Conservation (phyloP, 2,113 vertebrate genomes). For the Chamaetylas fuelleborni region DNA sequence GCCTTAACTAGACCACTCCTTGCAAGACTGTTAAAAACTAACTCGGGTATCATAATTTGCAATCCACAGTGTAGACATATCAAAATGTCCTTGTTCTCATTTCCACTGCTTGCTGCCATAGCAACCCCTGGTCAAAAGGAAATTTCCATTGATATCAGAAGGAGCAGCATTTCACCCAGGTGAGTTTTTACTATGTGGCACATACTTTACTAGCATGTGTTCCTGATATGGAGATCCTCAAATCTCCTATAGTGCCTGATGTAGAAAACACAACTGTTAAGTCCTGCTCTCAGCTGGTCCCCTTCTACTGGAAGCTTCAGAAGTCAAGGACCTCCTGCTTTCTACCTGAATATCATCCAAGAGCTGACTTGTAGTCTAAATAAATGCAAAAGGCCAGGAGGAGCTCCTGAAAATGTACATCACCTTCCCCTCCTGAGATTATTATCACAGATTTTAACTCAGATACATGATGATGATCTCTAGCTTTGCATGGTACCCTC, state of each 20-base stretch:
- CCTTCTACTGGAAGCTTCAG: neutral
- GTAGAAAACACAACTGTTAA: constrained; percentile 11
- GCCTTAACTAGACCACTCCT: constrained; percentile 57
- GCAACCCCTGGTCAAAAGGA: constrained; percentile 69
- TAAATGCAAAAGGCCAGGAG: constrained; percentile 15
- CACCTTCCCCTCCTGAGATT: neutral
- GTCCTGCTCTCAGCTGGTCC: neutral
- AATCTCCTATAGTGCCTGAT: neutral
- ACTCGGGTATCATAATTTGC: constrained; percentile 66
- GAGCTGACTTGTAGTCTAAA: neutral
- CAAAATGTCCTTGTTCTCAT: constrained; percentile 71
- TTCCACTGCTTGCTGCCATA: constrained; percentile 68
- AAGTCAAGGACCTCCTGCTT: neutral
- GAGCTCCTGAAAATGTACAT: neutral
- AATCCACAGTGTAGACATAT: constrained; percentile 69
- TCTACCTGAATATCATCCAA: neutral
- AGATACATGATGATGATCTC: neutral
- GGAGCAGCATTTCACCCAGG: constrained; percentile 69
- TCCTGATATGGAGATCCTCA: constrained; percentile 40
- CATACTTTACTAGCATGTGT: constrained; percentile 56
- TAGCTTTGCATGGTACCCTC: neutral
- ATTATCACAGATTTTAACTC: constrained; percentile 28
- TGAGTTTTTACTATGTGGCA: constrained; percentile 63
- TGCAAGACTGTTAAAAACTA: constrained; percentile 65
- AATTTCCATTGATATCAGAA: constrained; percentile 72